Base-by-base conservation (phyloP, 2,797 vertebrate genomes). In the Hypotaenidia okinawae region DNA sequence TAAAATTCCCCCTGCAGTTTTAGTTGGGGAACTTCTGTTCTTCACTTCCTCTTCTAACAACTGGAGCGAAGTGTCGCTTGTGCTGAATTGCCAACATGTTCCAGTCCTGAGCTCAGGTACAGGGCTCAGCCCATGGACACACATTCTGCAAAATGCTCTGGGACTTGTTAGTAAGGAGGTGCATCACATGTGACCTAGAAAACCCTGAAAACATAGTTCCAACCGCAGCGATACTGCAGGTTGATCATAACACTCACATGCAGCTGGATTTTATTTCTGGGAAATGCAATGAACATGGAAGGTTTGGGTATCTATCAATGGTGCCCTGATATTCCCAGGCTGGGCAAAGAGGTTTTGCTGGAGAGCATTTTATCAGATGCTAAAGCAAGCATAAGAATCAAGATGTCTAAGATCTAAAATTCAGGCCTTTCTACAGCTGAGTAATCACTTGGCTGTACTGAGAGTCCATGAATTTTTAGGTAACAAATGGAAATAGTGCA, bases 1-100 rank as follows among this genome's bases (percentile, higher is more conserved):
- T 97, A 96, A 97, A 97, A 88, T 96, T 96, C 93, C 96, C 96
- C 97, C 97, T 92, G 94, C 88, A 91, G 97, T 96, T 97, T 94
- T 97, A 91, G 80, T 80, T 79, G 90, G 89, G 94, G 91, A 95
- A 86, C 84, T 97, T 94, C 72, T 95, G 95, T 94, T 96, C 95
- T 87, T 69, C 63, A 37, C 95, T 96, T 96, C 76, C 62, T 94
- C 95, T 87, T 84, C 30, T 68, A 96, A 94, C 79, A 94, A 70
- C 64, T 21, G 4, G 69, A 85, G 80, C 28, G 6, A 91, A 96
- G 93, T 87, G 95, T 96, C 0, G 2, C 95, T 79, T 18, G 18
- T 1, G 18, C 74, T 66, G 89, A 93, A 86, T n/a, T 80, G 88
- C 79, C 74, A 84, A n/a, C 47, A 12, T 9, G 11, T 87, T 93